Percentiles rank a stretch among this genome's conserved stretches.
Conservation (phyloP, 2,888 invertebrate species). For the Phortica magna region DNA sequence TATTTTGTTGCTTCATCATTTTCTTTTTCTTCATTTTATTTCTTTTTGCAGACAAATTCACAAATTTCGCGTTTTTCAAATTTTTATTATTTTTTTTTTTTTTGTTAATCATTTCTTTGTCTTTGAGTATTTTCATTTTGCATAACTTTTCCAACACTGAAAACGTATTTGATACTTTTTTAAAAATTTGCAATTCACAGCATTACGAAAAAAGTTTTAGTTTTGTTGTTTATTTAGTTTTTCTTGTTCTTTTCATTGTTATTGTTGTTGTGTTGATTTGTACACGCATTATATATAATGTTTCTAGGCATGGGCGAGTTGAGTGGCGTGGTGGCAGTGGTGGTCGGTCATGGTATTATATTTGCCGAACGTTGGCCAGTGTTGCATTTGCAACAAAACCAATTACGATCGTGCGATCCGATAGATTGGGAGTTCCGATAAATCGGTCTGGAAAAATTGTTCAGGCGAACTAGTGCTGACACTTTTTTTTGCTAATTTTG, state of each 20-base stretch:
- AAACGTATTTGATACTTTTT: conserved; percentile 33
- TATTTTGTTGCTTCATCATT: background rate
- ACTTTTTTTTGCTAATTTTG: too few species aligned
- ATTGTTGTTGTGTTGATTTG: conserved; percentile 52
- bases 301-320: conserved; percentile 62
- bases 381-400: background rate
- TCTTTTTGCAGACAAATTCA: conserved; percentile 43
- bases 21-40: conserved; percentile 51
- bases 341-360: background rate
- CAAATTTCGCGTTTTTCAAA: conserved; percentile 42
- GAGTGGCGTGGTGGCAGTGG: background rate
- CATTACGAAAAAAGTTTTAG: conserved; percentile 34
- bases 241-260: conserved; percentile 45
- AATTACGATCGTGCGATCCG: too few species aligned
- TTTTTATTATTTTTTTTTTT: conserved; percentile 37
- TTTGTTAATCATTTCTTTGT: conserved; percentile 1
- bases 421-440: too few species aligned
- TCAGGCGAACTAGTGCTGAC: too few species aligned
- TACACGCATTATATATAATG: conserved; percentile 78
- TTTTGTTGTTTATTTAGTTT: conserved; percentile 33
- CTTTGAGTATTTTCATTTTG: conserved; percentile 30
- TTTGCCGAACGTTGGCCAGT: background rate
- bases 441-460: too few species aligned
- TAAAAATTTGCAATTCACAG: conserved; percentile 22
- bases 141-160: conserved; percentile 30